These are phyloP conservation scores for Octonoba sinensis DNA, from an alignment of 2,888 invertebrate species.

Conservation along the genomic window DNA sequence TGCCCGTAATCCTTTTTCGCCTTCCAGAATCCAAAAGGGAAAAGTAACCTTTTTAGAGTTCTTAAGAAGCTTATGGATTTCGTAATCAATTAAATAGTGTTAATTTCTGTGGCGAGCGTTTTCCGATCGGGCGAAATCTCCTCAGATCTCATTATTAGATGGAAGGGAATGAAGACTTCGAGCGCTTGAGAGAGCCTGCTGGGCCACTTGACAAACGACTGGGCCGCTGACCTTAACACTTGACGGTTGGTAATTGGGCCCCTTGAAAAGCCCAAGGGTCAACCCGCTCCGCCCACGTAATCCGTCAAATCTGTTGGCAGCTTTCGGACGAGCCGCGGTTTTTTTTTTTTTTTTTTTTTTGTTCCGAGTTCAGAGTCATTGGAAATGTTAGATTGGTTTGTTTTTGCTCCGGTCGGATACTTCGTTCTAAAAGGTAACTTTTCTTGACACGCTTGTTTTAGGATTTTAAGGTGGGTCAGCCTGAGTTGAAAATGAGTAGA, in stretches of 20 bases:
- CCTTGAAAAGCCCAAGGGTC: constrained; percentile 26
- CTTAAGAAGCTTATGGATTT: constrained; percentile 20
- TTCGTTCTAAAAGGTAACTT: no score
- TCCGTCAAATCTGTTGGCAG: constrained; percentile 49
- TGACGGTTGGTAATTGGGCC: constrained; percentile 44
- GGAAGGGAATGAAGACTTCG: constrained; percentile 17
- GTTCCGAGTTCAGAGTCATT: no score
- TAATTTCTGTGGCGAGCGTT: not conserved
- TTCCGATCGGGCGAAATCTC: constrained; percentile 1
- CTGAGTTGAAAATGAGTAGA: no score
- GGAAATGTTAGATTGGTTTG: no score
- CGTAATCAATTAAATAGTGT: constrained; percentile 9
- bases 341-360: not conserved
- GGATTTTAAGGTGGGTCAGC: no score
- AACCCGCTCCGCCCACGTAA: constrained; percentile 47
- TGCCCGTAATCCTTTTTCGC: no score
- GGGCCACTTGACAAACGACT: constrained; percentile 36
- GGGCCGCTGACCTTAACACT: constrained; percentile 33
- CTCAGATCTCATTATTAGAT: constrained; percentile 28
- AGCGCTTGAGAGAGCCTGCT: constrained; percentile 1
- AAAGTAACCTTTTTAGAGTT: no score
- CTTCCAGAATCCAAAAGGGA: no score
- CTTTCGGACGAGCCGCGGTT: constrained; percentile 2
- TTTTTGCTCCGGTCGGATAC: no score
- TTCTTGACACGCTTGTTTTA: no score